phyloP scores from a whole-genome alignment of 2,113 vertebrate genomes.

The Rousettus leschenaultii region DNA sequence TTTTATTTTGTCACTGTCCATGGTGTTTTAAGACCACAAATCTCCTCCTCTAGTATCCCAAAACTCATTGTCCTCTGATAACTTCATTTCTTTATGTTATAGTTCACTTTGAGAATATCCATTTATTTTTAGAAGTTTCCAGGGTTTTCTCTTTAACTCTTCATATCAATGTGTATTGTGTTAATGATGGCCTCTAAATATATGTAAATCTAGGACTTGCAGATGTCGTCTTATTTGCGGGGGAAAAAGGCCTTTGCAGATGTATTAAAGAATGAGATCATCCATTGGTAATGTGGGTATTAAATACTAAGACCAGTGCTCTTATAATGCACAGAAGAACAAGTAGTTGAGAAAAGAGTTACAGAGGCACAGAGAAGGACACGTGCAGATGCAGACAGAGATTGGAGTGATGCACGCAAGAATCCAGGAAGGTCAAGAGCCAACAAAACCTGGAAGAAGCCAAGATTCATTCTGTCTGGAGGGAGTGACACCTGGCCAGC shows the following conservation, averaged over 20 bases:
- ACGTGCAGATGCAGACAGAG: background rate
- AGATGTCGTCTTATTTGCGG: background rate
- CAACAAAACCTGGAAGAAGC: background rate
- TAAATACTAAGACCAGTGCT: background rate
- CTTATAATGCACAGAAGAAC: background rate
- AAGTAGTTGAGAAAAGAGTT: background rate
- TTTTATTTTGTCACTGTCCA: no score
- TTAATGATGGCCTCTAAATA: background rate
- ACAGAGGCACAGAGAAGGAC: background rate
- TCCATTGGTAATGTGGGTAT: background rate
- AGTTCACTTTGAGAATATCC: background rate
- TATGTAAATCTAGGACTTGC: background rate
- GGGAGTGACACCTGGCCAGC: background rate
- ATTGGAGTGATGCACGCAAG: background rate
- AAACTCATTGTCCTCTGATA: no score
- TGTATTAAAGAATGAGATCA: background rate
- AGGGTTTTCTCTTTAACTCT: background rate
- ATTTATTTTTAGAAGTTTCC: background rate
- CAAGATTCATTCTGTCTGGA: background rate
- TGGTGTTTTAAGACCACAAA: no score
- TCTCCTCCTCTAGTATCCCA: no score
- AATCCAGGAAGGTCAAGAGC: background rate
- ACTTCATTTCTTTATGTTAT: no score
- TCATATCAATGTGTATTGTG: background rate
- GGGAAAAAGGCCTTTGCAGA: background rate